Percentiles rank a stretch among this genome's conserved stretches.
phyloP scores from a whole-genome alignment of 2,113 vertebrate species.

The Recurvirostra avosetta region DNA sequence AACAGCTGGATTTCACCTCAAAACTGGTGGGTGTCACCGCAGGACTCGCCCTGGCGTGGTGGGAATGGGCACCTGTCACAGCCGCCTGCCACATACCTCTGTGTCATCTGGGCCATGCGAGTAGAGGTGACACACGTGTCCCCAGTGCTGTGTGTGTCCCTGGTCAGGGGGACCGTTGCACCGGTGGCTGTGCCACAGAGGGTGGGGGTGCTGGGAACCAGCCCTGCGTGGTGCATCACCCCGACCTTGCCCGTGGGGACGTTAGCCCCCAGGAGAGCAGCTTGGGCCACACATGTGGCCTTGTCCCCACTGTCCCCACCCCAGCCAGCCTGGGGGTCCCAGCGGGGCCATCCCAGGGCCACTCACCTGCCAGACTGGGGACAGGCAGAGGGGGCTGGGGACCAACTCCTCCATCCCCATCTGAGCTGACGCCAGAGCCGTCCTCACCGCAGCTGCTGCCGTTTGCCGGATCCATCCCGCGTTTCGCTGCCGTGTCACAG shows the following conservation, averaged over 20 bases:
- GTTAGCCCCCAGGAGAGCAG: fast-evolving
- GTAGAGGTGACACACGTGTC: background rate
- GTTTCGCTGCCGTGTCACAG: fast-evolving
- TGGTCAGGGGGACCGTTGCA: fast-evolving
- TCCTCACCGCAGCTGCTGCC: background rate
- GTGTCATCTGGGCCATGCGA: fast-evolving
- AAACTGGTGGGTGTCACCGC: background rate
- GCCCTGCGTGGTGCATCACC: fast-evolving
- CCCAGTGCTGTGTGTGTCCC: background rate
- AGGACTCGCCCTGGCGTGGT: fast-evolving
- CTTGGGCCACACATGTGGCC: fast-evolving
- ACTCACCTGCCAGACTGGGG: fast-evolving
- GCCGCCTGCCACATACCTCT: fast-evolving
- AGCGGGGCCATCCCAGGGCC: fast-evolving
- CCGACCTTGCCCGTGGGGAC: fast-evolving
- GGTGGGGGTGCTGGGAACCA: background rate
- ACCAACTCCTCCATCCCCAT: background rate
- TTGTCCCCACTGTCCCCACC: background rate
- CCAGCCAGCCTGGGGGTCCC: background rate
- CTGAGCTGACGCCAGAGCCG: background rate
- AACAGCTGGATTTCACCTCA: background rate
- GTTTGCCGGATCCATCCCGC: background rate
- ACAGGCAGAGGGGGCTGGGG: background rate
- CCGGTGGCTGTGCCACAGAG: fast-evolving
- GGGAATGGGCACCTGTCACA: background rate